Percentiles rank a stretch among this genome's conserved stretches.
Conservation (phyloP, 2,888 invertebrate genomes). For the Eilema caniola region DNA sequence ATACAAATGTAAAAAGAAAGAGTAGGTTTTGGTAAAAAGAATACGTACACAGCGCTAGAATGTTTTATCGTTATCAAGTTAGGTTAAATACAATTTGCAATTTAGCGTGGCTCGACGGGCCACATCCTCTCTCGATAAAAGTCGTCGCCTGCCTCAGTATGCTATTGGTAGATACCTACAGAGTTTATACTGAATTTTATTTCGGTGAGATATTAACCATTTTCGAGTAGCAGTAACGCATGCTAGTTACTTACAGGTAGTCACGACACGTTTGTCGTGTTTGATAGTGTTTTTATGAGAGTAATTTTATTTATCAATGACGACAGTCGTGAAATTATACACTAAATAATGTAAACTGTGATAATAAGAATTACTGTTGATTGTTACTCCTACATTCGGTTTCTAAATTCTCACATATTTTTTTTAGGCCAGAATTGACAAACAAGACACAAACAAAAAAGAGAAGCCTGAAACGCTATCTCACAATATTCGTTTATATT, state of each 20-base stretch:
- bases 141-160: constrained; percentile 49
- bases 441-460: no score
- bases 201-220: constrained; percentile 46
- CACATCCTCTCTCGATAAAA: constrained; percentile 76
- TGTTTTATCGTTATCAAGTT: constrained; percentile 70
- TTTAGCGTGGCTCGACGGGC: constrained; percentile 66
- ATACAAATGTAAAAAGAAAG: constrained; percentile 47
- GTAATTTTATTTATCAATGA: constrained; percentile 16
- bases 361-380: no score
- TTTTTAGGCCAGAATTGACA: background rate
- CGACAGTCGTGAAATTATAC: constrained; percentile 7
- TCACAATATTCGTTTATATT: background rate
- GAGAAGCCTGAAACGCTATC: background rate
- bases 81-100: constrained; percentile 75
- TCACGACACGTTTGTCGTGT: constrained; percentile 53
- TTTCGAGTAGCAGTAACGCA: constrained; percentile 40
- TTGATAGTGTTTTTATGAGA: constrained; percentile 39
- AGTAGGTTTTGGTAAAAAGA: constrained; percentile 25
- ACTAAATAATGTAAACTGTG: constrained; percentile 2
- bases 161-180: constrained; percentile 34
- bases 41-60: constrained; percentile 37
- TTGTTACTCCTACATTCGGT: no score
- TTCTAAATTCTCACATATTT: background rate
- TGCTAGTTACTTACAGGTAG: constrained; percentile 61
- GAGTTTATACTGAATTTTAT: constrained; percentile 51